Percentiles rank a stretch among this genome's conserved stretches.
Conservation (phyloP, 2,797 vertebrate genomes). For the Craterocephalus amniculus region DNA sequence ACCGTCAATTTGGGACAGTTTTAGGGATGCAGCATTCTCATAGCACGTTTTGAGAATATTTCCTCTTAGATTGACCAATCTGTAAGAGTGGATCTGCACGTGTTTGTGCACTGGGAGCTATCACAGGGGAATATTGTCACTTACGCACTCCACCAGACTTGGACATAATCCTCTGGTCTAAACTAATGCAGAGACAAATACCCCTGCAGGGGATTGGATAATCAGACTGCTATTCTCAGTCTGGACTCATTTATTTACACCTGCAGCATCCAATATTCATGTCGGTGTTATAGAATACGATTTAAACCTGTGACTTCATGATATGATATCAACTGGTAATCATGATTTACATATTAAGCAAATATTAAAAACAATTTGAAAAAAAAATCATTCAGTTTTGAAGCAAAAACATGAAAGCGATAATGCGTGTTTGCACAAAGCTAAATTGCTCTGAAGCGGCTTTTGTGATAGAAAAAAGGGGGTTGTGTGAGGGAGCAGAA, state of each 20-base stretch:
- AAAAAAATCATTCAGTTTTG: constrained; percentile 30
- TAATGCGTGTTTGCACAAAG: constrained; percentile 52
- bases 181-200: constrained; percentile 47
- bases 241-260: constrained; percentile 42
- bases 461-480: constrained; percentile 12
- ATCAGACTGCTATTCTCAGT: constrained; percentile 46
- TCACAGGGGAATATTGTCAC: constrained; percentile 55
- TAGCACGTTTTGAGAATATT: neutral
- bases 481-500: constrained; percentile 15
- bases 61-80: constrained; percentile 6
- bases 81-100: neutral
- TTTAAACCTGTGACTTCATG: constrained; percentile 21
- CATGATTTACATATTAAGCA: constrained; percentile 18
- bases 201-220: constrained; percentile 48
- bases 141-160: constrained; percentile 42
- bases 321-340: constrained; percentile 39
- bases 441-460: constrained; percentile 14
- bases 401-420: constrained; percentile 17
- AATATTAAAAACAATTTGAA: constrained; percentile 1
- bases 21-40: neutral
- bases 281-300: constrained; percentile 11
- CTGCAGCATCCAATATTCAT: constrained; percentile 38
- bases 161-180: constrained; percentile 43
- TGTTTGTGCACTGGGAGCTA: constrained; percentile 28
- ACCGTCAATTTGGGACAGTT: neutral